Conservation (phyloP, 2,797 vertebrate species). For the Bovichtus variegatus region DNA sequence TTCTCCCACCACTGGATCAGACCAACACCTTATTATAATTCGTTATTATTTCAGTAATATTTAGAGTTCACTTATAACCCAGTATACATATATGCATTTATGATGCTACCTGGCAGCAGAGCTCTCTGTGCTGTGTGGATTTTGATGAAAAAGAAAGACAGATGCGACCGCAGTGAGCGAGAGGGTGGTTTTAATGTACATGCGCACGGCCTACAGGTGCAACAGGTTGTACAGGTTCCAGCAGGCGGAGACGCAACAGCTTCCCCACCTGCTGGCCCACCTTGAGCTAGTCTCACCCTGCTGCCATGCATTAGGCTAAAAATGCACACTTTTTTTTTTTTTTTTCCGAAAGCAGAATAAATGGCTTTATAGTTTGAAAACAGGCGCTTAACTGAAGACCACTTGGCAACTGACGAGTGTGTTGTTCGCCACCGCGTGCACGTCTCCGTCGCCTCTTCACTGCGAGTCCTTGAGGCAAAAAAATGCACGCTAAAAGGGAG, state of each 20-base stretch:
- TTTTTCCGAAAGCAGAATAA: background rate
- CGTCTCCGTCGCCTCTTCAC: constrained; percentile 13
- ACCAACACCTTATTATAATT: constrained; percentile 1
- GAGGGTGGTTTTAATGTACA: background rate
- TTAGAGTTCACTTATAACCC: background rate
- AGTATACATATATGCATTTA: background rate
- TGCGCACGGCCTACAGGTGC: constrained; percentile 15
- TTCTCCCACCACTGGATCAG: background rate
- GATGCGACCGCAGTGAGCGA: background rate
- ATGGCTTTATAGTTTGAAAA: background rate
- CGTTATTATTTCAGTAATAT: background rate
- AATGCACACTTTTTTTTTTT: too few relatives aligned
- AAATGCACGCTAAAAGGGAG: constrained; percentile 41
- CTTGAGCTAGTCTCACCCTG: constrained; percentile 22
- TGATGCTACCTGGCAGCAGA: background rate
- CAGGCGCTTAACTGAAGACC: constrained; percentile 5
- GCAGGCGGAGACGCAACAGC: constrained; percentile 59
- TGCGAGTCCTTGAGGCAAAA: constrained; percentile 26
- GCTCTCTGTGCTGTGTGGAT: background rate
- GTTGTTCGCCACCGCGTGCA: constrained; percentile 13
- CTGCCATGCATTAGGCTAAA: constrained; percentile 5
- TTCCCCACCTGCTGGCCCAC: constrained; percentile 52
- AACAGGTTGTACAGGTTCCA: constrained; percentile 37
- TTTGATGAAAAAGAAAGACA: background rate
- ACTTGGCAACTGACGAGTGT: background rate